A percentile compares a stretch with the other conserved stretches of the same genome.
phyloP scores from a whole-genome alignment of 92 coral and sea anemone genomes.

The Epizoanthus rinbou region DNA sequence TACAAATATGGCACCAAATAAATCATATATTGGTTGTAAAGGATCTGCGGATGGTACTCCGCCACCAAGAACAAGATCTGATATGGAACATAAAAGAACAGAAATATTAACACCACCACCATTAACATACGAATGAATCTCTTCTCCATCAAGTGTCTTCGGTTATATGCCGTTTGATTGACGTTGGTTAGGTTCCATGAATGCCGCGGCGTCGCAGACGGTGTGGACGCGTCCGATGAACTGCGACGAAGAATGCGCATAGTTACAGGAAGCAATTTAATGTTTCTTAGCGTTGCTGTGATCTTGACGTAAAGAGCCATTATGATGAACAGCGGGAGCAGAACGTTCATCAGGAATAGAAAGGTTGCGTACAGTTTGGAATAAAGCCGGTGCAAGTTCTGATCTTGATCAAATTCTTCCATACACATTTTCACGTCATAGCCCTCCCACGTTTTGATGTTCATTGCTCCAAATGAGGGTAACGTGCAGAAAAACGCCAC shows the following conservation, averaged over 20 bases:
- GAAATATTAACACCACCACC: constrained; percentile 65
- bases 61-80: constrained; percentile 61
- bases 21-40: not conserved
- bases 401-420: constrained; percentile 61
- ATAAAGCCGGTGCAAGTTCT: constrained; percentile 36
- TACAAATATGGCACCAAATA: constrained; percentile 49
- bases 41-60: constrained; percentile 25
- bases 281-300: constrained; percentile 66
- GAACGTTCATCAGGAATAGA: constrained; percentile 59
- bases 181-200: constrained; percentile 64
- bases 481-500: constrained; percentile 70
- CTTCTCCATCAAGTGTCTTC: constrained; percentile 67
- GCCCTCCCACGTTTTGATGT: not conserved
- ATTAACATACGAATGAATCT: constrained; percentile 78
- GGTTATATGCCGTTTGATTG: constrained; percentile 54
- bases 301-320: constrained; percentile 64
- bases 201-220: constrained; percentile 66
- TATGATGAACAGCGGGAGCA: constrained; percentile 70
- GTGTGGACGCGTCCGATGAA: constrained; percentile 66
- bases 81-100: constrained; percentile 75
- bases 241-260: constrained; percentile 60
- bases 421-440: constrained; percentile 39
- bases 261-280: constrained; percentile 62
- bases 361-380: constrained; percentile 60
- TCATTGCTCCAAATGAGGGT: constrained; percentile 71